Evolutionary conservation across 2,888 invertebrate species (phyloP), one percentile per base, ranked within the genome.

Genomic region (Rhaphigaster nebulosa): DNA sequence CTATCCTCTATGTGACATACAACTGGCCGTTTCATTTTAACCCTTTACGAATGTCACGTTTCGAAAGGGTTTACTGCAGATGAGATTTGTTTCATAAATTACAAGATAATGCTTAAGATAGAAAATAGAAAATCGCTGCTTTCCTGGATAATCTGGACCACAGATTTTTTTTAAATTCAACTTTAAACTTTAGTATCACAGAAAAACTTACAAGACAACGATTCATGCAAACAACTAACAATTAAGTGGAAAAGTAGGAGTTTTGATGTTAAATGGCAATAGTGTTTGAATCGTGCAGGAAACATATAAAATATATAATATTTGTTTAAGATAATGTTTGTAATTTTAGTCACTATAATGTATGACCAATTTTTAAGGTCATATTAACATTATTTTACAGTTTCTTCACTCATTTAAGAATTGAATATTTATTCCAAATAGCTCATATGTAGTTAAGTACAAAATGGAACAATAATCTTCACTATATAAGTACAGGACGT

Each of bases 201-300:
- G 38, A 29, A 20, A 76, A 76, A 38, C 3, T 76, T 18, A 76
- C 70, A 76, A 76, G 20, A 76, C 34, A 76, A 76, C 70, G 34
- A 76, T 20, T 38, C 70, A 76, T 76, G 70, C 70, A 76, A 38
- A 76, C 70, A 76, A 76, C n/a, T n/a, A n/a, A n/a, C 38, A 65
- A 65, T 38, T 38, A 76, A 1, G 38, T 76, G 70, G 23, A 76
- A 29, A 76, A 76, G 70, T 38, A 76, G 70, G 70, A 76, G 70
- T 76, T 20, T 76, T 76, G 70, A 20, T 76, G 34, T 76, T 5
- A 38, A 76, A 38, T 76, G 70, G 23, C 38, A 38, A 38, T 38
- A 76, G 70, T 76, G 70, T 76, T 8, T 76, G 70, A 76, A 76
- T 76, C 70, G 38, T 76, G 70, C 70, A 38, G 38, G 34, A 76